phyloP scores from a whole-genome alignment of 2,113 vertebrate species.

The Carlito syrichta region DNA sequence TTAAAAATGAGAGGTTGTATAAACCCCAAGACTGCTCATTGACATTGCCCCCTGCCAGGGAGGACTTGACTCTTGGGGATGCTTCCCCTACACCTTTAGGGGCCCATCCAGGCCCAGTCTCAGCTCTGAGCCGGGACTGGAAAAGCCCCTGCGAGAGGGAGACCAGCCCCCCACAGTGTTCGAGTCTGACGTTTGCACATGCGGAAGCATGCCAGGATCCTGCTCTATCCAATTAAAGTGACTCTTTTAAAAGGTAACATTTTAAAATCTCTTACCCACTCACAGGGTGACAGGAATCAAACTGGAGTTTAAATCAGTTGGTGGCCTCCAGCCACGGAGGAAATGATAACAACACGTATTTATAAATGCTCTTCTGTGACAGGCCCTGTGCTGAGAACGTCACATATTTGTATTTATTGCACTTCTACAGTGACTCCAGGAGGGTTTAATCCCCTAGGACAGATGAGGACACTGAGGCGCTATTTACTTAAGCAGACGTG shows the following conservation, averaged over 20 bases:
- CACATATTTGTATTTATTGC: not conserved
- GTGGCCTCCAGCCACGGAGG: not conserved
- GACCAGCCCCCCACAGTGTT: not conserved
- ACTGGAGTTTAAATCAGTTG: not conserved
- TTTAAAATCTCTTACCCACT: not conserved
- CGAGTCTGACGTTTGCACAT: not conserved
- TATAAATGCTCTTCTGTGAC: not conserved
- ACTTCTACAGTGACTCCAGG: not conserved
- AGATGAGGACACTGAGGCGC: not conserved
- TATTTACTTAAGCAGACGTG: not conserved
- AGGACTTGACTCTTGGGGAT: not conserved
- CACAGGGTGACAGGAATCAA: not conserved
- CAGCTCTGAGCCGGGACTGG: not conserved
- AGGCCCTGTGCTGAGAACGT: not conserved
- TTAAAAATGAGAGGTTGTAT: too few species aligned
- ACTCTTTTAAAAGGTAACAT: not conserved
- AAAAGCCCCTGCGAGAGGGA: not conserved
- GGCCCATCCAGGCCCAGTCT: not conserved
- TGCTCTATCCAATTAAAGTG: not conserved
- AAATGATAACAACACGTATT: rapidly evolving
- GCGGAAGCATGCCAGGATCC: not conserved
- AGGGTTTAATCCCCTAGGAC: not conserved
- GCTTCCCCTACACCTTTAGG: not conserved
- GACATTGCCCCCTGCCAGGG: not conserved
- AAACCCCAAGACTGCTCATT: not conserved